phyloP scores from a whole-genome alignment of 2,797 vertebrate genomes.

The Hippopotamyrus pictus region DNA sequence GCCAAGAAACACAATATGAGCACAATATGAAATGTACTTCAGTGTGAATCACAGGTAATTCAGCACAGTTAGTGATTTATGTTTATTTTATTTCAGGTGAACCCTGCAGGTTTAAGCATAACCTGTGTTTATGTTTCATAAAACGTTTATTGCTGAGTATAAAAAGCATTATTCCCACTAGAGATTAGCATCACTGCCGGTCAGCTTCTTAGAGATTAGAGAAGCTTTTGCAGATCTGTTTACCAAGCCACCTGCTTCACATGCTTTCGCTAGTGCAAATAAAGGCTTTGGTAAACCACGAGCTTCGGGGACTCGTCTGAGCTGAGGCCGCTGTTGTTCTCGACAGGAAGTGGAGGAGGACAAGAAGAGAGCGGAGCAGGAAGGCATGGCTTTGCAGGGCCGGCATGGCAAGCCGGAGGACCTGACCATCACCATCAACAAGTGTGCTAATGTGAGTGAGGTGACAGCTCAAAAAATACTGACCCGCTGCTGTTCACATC shows the following conservation, averaged over 20 bases:
- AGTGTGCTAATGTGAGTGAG: slow-evolving; percentile 49
- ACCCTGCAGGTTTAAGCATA: background rate
- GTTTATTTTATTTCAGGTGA: background rate
- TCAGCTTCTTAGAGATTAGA: background rate
- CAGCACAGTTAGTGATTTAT: background rate
- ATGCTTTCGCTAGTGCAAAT: background rate
- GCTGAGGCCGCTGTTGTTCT: slow-evolving; percentile 16
- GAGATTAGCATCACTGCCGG: background rate
- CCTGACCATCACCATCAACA: slow-evolving; percentile 91
- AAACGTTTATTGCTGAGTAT: background rate
- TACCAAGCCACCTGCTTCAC: background rate
- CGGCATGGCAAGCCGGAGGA: slow-evolving; percentile 74
- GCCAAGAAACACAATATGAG: background rate
- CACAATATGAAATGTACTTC: background rate
- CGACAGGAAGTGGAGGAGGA: slow-evolving; percentile 94
- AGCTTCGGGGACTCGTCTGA: background rate
- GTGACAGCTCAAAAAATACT: background rate
- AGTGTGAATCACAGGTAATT: background rate
- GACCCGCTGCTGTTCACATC: background rate
- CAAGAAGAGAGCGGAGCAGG: slow-evolving; percentile 82
- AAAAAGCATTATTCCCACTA: background rate
- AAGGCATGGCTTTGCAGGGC: slow-evolving; percentile 74
- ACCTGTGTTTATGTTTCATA: background rate
- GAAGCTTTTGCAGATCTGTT: background rate
- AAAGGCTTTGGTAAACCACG: background rate